Base-by-base conservation (phyloP, 2,888 invertebrate species). In the Luperina nickerlii region DNA sequence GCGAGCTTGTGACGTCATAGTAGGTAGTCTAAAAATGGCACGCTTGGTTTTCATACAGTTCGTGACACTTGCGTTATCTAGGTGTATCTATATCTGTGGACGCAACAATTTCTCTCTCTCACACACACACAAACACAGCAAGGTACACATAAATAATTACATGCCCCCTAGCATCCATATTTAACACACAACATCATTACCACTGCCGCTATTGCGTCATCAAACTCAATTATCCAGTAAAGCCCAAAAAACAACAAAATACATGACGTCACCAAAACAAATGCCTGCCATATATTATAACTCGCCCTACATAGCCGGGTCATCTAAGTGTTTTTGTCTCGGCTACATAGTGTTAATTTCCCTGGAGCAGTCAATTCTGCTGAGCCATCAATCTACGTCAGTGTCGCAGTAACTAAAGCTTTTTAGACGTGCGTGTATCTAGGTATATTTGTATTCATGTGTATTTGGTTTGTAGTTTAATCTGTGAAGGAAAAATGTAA, bases 301-400 rank as follows among this genome's bases (percentile, higher is more conserved):
- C 74, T 75, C 60, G 72, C 67, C 69, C 81, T 42, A 85, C 74
- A 77, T 75, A 76, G 78, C 78, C 24, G 79, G 86, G 83, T 88
- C 81, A 86, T 74, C 79, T 81, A 85, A 90, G 87, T 88, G 85
- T 88, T 87, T 88, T 88, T 90, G 89, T 90, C 89, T 79, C 78
- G 86, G 81, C 87, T 90, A 85, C 89, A 76, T 86, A 88, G 90
- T 93, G 93, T 92, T 94, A 94, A 95, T 95, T 95, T 95, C 94
- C 95, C 94, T 78, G 83, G 94, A 93, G 95, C 92, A 92, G 92
- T 93, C 92, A 91, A 92, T 92, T 90, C 88, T 87, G 85, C 79
- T 82, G 81, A 84, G 86, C 89, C 92, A 95, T 95, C 95, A 93
- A 95, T 95, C 94, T 90, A 88, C 85, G 93, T 95, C 94, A 90